Conservation (phyloP, 2,888 invertebrate species). For the Listrodromus nycthemerus region DNA sequence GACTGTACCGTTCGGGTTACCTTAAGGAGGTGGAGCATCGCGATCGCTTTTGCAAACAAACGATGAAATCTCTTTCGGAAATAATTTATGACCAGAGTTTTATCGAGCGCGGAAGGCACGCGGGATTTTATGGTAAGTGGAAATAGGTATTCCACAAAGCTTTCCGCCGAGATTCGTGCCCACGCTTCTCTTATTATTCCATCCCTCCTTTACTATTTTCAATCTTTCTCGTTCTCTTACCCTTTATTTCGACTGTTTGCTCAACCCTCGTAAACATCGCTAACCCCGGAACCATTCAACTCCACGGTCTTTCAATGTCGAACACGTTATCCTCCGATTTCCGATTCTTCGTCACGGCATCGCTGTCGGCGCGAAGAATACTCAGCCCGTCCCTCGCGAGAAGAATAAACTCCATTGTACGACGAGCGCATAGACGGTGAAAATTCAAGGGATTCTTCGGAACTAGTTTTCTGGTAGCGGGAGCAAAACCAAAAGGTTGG, state of each 20-base stretch:
- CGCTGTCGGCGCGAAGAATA: background rate
- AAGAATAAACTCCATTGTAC: too few species aligned
- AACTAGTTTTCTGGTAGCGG: too few species aligned
- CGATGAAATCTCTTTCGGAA: slow-evolving; percentile 41
- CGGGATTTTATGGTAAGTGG: slow-evolving; percentile 46
- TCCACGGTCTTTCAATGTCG: background rate
- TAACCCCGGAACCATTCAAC: background rate
- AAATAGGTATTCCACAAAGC: slow-evolving; percentile 12
- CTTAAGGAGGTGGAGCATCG: slow-evolving; percentile 16
- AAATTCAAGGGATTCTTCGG: too few species aligned
- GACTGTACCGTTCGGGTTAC: too few species aligned
- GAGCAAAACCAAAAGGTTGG: too few species aligned
- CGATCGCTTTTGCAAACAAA: slow-evolving; percentile 38
- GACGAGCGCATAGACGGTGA: too few species aligned
- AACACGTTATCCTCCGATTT: background rate
- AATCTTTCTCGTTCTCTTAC: slow-evolving; percentile 4
- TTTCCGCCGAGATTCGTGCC: background rate
- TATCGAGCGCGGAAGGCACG: slow-evolving; percentile 47
- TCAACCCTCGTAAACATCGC: slow-evolving; percentile 33
- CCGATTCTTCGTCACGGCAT: background rate
- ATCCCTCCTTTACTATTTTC: background rate
- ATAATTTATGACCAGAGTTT: slow-evolving; percentile 41
- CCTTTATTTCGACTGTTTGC: slow-evolving; percentile 20
- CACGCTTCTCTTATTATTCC: background rate
- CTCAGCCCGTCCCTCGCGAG: too few species aligned